Percentiles rank a stretch among this genome's conserved stretches.
Evolutionary conservation across 2,888 invertebrate species (phyloP).

Genomic region (Himalopsyche japonica): DNA sequence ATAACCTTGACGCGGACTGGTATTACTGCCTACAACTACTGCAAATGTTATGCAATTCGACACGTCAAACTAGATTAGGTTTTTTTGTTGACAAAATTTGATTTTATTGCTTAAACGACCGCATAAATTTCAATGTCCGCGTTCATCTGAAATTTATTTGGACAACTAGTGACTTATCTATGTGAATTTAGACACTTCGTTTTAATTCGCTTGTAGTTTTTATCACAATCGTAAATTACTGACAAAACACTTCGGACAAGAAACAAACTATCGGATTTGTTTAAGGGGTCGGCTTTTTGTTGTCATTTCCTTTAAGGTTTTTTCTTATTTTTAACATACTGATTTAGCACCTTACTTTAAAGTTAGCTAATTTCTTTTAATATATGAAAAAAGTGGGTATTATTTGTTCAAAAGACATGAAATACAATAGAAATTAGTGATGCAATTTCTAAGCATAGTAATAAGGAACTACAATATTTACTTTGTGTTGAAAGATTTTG

Average conservation of each 20-base stretch:
- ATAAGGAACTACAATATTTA: too few relatives aligned
- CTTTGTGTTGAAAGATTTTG: too few relatives aligned
- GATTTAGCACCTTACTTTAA: too few relatives aligned
- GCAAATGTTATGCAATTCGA: constrained; percentile 13
- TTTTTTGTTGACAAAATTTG: not conserved
- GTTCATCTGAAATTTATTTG: constrained; percentile 4
- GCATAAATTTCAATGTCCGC: not conserved
- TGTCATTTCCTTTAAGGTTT: not conserved
- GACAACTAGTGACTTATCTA: constrained; percentile 12
- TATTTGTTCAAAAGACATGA: too few relatives aligned
- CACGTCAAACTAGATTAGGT: not conserved
- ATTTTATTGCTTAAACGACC: not conserved
- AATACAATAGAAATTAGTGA: too few relatives aligned
- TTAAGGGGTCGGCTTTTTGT: not conserved
- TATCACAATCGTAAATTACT: not conserved
- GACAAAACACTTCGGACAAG: not conserved
- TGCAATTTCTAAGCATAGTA: too few relatives aligned
- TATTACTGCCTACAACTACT: not conserved
- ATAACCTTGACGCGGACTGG: not conserved
- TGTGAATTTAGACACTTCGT: not conserved
- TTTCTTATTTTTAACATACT: not conserved
- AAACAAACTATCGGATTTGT: not conserved
- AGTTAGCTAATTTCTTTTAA: too few relatives aligned
- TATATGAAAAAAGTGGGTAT: too few relatives aligned
- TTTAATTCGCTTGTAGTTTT: not conserved